These are phyloP conservation scores for Loris lydekkerianus DNA, from an alignment of 2,797 vertebrate species.

Conservation along the genomic window DNA sequence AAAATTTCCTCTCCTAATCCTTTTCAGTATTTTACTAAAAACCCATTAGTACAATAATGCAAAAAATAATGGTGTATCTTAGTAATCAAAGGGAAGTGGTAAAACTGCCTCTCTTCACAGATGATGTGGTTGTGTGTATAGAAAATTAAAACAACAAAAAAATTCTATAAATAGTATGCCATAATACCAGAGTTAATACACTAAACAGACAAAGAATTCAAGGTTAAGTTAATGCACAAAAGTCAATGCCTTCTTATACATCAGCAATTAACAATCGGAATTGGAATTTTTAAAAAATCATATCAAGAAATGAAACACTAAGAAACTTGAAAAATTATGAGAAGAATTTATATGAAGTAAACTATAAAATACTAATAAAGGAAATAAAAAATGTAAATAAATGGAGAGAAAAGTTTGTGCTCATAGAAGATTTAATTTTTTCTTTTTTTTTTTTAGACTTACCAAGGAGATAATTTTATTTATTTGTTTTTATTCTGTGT, in stretches of 20 bases:
- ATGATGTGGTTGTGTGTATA: not conserved
- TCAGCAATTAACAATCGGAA: not conserved
- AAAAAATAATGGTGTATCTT: not conserved
- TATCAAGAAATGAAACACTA: not conserved
- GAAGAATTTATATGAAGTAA: not conserved
- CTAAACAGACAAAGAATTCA: not conserved
- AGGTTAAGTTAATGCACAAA: not conserved
- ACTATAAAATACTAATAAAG: not conserved
- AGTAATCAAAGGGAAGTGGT: not conserved
- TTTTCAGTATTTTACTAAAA: not conserved
- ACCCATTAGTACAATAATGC: not conserved
- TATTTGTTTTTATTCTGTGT: no score
- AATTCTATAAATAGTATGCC: not conserved
- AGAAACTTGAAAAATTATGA: not conserved
- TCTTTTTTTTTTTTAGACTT: not conserved
- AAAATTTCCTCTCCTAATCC: not conserved
- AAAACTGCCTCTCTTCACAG: not conserved
- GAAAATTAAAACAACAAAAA: not conserved
- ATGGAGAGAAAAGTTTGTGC: not conserved
- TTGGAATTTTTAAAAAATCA: not conserved
- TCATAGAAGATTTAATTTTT: not conserved
- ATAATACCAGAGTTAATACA: not conserved
- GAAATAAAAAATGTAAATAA: not conserved
- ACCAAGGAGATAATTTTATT: no score
- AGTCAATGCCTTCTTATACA: not conserved